phyloP scores from a whole-genome alignment of 2,888 invertebrate genomes.

The Agrochola litura region DNA sequence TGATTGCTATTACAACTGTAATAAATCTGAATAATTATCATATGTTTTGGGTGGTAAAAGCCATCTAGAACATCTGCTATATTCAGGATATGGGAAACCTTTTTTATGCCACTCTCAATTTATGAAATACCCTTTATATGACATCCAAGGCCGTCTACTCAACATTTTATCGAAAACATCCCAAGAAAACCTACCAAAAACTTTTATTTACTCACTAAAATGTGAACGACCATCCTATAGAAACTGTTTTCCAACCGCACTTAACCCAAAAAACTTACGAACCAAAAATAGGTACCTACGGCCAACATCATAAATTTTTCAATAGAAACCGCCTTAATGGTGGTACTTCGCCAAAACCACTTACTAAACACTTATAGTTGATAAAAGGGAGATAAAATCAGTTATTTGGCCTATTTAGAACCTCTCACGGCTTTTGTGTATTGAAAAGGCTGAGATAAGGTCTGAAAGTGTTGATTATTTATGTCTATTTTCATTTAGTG shows the following conservation, averaged over 20 bases:
- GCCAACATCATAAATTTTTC: slow-evolving; percentile 51
- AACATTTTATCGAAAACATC: slow-evolving; percentile 13
- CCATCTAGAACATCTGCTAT: too few species aligned
- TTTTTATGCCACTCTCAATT: neutral
- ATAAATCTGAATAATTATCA: too few species aligned
- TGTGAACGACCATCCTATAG: slow-evolving; percentile 24
- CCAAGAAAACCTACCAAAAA: slow-evolving; percentile 2
- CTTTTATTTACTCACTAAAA: slow-evolving; percentile 39
- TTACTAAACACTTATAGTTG: slow-evolving; percentile 58
- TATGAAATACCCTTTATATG: neutral
- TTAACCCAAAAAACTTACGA: slow-evolving; percentile 49
- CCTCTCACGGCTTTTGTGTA: slow-evolving; percentile 35
- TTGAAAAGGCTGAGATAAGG: slow-evolving; percentile 14
- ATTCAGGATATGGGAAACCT: too few species aligned
- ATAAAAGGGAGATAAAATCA: slow-evolving; percentile 60
- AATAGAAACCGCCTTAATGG: slow-evolving; percentile 51
- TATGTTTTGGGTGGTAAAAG: too few species aligned
- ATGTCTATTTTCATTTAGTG: slow-evolving; percentile 40
- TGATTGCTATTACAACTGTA: too few species aligned
- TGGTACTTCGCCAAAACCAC: slow-evolving; percentile 43
- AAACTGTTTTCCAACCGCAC: slow-evolving; percentile 48
- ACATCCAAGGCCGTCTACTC: neutral
- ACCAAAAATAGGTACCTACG: slow-evolving; percentile 41
- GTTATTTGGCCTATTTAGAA: slow-evolving; percentile 47
- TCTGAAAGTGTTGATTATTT: slow-evolving; percentile 34